These are phyloP conservation scores for Temnothorax rugatulus DNA, from an alignment of 2,888 invertebrate genomes.

Conservation along the genomic window DNA sequence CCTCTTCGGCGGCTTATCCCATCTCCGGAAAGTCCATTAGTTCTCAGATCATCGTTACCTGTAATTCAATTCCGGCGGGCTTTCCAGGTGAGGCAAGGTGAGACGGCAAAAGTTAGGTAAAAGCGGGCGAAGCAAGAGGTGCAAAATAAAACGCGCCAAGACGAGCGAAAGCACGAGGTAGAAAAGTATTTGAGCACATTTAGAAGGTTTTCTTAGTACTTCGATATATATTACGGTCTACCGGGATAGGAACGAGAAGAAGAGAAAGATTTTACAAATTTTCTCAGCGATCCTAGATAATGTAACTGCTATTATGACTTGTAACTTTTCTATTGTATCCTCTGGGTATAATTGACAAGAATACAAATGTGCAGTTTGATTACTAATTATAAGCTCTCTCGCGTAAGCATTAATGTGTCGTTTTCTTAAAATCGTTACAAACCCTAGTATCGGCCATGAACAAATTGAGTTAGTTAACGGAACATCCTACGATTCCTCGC, in stretches of 20 bases:
- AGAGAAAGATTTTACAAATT: constrained; percentile 22
- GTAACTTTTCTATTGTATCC: neutral
- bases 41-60: constrained; percentile 71
- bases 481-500: constrained; percentile 20
- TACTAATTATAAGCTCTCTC: constrained; percentile 18
- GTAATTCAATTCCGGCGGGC: constrained; percentile 73
- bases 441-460: neutral
- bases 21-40: constrained; percentile 71
- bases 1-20: constrained; percentile 55
- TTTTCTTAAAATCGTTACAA: constrained; percentile 12
- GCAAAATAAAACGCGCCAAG: constrained; percentile 42
- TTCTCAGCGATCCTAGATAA: neutral
- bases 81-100: constrained; percentile 54
- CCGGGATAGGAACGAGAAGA: neutral
- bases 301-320: neutral
- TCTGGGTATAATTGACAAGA: neutral
- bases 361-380: neutral
- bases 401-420: neutral
- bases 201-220: constrained; percentile 44
- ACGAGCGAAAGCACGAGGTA: constrained; percentile 33
- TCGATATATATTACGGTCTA: neutral
- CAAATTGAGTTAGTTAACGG: constrained; percentile 16
- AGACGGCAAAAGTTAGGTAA: constrained; percentile 51
- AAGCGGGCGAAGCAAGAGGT: constrained; percentile 23
- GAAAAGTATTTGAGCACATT: constrained; percentile 45